These are phyloP conservation scores for Sparus aurata DNA, from an alignment of 2,797 vertebrate genomes.

Conservation along the genomic window DNA sequence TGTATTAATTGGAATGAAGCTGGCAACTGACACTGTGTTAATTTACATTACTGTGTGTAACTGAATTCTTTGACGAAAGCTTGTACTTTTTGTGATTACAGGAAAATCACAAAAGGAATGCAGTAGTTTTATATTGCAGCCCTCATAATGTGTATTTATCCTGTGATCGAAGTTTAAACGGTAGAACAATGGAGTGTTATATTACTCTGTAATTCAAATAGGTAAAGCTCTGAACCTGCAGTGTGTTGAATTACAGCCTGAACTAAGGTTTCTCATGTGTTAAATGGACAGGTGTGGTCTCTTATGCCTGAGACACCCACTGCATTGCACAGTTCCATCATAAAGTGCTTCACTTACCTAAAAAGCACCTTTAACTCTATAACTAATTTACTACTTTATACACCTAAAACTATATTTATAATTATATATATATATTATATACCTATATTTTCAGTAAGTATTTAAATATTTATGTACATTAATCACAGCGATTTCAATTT, in stretches of 20 bases:
- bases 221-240: slow-evolving; percentile 1
- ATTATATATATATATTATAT: neutral
- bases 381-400: neutral
- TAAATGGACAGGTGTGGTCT: slow-evolving; percentile 10
- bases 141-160: neutral
- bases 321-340: neutral
- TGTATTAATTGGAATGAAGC: too few species aligned
- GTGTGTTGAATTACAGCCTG: slow-evolving; percentile 8
- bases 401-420: neutral
- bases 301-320: neutral
- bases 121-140: neutral
- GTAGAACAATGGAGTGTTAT: neutral
- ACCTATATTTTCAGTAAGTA: neutral
- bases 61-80: neutral
- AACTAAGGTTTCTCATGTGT: slow-evolving; percentile 26
- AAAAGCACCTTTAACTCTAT: neutral
- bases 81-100: neutral
- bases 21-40: too few species aligned
- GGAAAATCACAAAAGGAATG: neutral
- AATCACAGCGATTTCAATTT: neutral
- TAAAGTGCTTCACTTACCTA: neutral
- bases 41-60: neutral
- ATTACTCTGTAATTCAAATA: slow-evolving; percentile 40
- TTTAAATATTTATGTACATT: neutral
- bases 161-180: neutral